Conservation (phyloP, 2,888 invertebrate species). For the Pandemis cinnamomeana region DNA sequence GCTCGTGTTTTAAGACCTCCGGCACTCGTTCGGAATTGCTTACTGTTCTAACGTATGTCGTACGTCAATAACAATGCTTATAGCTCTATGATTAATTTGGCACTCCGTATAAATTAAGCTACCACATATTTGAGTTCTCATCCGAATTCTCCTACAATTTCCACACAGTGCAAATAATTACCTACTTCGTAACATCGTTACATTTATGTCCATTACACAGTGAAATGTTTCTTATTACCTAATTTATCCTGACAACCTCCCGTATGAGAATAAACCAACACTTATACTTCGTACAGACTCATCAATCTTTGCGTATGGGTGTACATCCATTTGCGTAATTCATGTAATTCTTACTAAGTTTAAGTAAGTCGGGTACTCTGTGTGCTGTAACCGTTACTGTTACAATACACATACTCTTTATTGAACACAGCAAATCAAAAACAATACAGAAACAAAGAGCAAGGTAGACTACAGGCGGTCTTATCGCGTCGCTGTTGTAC, state of each 20-base stretch:
- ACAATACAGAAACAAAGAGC: too few relatives aligned
- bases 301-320: constrained; percentile 13
- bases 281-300: constrained; percentile 16
- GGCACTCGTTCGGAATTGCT: too few relatives aligned
- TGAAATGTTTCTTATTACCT: constrained; percentile 23
- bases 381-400: too few relatives aligned
- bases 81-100: too few relatives aligned
- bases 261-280: constrained; percentile 4
- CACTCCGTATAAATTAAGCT: constrained; percentile 12
- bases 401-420: constrained; percentile 5
- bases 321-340: constrained; percentile 4
- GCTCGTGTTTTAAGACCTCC: too few relatives aligned
- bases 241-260: constrained; percentile 24
- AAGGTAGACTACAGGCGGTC: too few relatives aligned
- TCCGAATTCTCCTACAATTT: too few relatives aligned
- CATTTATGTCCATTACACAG: constrained; percentile 1
- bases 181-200: neutral
- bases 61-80: too few relatives aligned
- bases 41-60: too few relatives aligned
- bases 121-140: constrained; percentile 9
- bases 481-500: too few relatives aligned
- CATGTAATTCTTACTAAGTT: constrained; percentile 5
- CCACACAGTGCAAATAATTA: neutral
- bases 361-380: neutral
- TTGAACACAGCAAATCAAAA: too few relatives aligned